Evolutionary conservation across 2,797 vertebrate species (phyloP), one percentile per base, ranked within the genome.

Genomic region (Oceanodroma leucorhoa): DNA sequence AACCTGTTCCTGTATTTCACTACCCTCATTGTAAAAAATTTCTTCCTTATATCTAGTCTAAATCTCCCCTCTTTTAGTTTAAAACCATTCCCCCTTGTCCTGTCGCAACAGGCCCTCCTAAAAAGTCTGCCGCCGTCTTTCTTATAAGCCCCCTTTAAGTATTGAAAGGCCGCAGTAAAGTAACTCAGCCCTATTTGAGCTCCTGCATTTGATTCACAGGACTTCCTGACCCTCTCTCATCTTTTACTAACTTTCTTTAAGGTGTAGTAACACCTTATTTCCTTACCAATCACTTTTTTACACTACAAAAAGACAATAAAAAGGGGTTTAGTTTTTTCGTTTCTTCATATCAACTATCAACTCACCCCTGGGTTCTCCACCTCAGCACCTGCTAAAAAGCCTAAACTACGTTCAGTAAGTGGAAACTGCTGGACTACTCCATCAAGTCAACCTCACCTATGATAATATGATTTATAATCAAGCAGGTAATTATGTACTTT

Each of bases 291-390:
- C 2, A 10, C 5, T 3, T 69, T 58, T 43, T 36, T 10, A 5
- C 9, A 24, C 11, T 5, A 14, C 5, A 2, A 3, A 23, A 3
- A 23, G 2, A 36, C n/a, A 23, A 34, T 1, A 1, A 23, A 13
- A 43, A 43, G 0, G 2, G 3, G 1, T 18, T 60, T 69, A 4
- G 1, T 0, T 15, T 26, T 20, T 69, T 36, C 38, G 1, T 2
- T 30, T 69, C 55, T 64, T 34, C 21, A 5, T n/a, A 23, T 21
- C 40, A 14, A n/a, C 11, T 83, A 4, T 34, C 27, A 50, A 19
- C 10, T 57, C 53, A 57, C 10, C 7, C 27, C 14, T 29, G 24
- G 10, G 8, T 53, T 89, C 30, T 51, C 27, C 67, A 20, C 7
- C 14, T 14, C 15, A 45, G 9, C 23, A 77, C 5, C 3, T 40